Evolutionary conservation across 1,140 invertebrate species (phyloP).

Genomic region (Drosophila erecta): DNA sequence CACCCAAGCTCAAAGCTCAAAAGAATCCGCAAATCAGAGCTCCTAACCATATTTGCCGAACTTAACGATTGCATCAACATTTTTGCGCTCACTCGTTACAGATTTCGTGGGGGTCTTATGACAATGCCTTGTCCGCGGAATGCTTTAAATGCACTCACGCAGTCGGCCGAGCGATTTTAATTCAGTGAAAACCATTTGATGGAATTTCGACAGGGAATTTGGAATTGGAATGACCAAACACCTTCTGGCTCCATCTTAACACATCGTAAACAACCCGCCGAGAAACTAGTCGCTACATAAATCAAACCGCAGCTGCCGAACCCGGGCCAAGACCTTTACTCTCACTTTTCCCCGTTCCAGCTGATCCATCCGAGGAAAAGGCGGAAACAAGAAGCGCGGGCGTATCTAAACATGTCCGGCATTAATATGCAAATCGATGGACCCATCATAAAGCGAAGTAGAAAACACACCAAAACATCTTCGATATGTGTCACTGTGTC

Average conservation of each 20-base stretch:
- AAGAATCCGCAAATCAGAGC: conserved; percentile 55
- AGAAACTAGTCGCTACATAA: conserved; percentile 52
- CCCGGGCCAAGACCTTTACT: conserved; percentile 59
- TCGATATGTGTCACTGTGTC: conserved; percentile 73
- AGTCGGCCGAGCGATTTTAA: conserved; percentile 60
- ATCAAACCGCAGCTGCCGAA: conserved; percentile 54
- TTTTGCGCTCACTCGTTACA: conserved; percentile 52
- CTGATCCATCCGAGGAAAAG: conserved; percentile 14
- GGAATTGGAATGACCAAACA: conserved; percentile 54
- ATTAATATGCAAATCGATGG: conserved; percentile 77
- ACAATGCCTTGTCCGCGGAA: conserved; percentile 58
- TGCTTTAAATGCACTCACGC: conserved; percentile 71
- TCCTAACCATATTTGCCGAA: conserved; percentile 79
- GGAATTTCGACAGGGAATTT: conserved; percentile 54
- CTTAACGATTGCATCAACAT: conserved; percentile 80
- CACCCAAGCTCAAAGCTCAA: conserved; percentile 44
- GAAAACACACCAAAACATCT: conserved; percentile 53
- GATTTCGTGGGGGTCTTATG: conserved; percentile 54
- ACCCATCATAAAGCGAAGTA: conserved; percentile 61
- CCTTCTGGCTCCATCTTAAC: conserved; percentile 59
- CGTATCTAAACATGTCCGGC: conserved; percentile 68
- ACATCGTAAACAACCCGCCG: conserved; percentile 61
- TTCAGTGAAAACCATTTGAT: conserved; percentile 67
- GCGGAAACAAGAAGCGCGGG: conserved; percentile 70
- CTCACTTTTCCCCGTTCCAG: conserved; percentile 59